Percentiles rank a stretch among this genome's conserved stretches.
phyloP scores from a whole-genome alignment of 2,113 vertebrate genomes.

The Petaurus breviceps region DNA sequence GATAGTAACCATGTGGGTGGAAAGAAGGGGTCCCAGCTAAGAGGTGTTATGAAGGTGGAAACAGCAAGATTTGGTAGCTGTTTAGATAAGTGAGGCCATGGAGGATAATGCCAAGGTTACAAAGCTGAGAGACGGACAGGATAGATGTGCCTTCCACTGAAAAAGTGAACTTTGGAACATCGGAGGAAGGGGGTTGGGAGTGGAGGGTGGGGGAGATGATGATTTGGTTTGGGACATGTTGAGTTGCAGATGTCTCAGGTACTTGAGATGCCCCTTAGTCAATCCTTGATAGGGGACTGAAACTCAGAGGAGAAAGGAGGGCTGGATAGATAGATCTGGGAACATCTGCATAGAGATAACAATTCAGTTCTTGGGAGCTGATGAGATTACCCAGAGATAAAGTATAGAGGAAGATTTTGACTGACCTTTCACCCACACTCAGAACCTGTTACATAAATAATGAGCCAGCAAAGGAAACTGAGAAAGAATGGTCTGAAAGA shows the following conservation, averaged over 20 bases:
- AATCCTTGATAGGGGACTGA: neutral
- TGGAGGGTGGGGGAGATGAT: no score
- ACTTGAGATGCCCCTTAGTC: neutral
- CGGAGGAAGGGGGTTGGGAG: neutral
- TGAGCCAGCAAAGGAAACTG: neutral
- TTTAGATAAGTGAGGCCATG: neutral
- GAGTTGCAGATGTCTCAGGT: neutral
- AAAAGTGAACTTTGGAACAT: neutral
- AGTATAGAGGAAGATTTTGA: neutral
- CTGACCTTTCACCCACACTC: neutral
- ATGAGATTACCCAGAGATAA: neutral
- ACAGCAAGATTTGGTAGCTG: neutral
- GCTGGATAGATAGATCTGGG: neutral
- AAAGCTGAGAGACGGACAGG: neutral
- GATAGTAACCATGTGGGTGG: neutral
- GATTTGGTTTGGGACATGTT: neutral
- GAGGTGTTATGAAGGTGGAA: neutral
- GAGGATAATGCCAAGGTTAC: neutral
- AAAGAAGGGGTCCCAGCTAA: neutral
- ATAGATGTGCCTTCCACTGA: neutral
- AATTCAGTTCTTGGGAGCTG: neutral
- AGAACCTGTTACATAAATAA: neutral
- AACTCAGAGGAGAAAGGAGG: neutral
- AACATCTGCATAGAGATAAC: neutral
- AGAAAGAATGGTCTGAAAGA: neutral